Evolutionary conservation across 2,797 vertebrate species (phyloP).

Genomic region (Saxicola maurus): DNA sequence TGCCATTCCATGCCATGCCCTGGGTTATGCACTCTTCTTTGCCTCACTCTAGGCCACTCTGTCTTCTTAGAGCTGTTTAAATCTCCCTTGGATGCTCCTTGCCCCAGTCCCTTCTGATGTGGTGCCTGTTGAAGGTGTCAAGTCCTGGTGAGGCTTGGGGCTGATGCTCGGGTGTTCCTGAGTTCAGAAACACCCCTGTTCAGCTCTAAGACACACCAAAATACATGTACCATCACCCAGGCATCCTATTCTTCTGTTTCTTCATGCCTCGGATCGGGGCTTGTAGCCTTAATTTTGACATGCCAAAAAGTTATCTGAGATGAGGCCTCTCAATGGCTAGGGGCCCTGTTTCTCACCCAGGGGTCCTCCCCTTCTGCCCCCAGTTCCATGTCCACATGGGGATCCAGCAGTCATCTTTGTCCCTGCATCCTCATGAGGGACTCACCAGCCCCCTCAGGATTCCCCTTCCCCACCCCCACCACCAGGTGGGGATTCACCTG

Average conservation of each 20-base stretch:
- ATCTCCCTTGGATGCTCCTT: neutral
- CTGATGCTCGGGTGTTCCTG: neutral
- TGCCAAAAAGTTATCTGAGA: neutral
- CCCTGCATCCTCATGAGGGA: too few species aligned
- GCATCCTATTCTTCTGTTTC: neutral
- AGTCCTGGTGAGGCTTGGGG: neutral
- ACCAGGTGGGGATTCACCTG: too few species aligned
- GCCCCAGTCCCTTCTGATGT: fast-evolving
- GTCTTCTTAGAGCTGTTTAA: neutral
- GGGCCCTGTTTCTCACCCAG: too few species aligned
- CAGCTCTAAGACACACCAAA: neutral
- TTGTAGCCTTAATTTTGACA: neutral
- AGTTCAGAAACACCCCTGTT: neutral
- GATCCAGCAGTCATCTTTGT: too few species aligned
- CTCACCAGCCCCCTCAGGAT: too few species aligned
- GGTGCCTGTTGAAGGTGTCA: neutral
- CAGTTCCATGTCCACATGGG: too few species aligned
- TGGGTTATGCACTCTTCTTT: neutral
- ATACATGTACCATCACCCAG: neutral
- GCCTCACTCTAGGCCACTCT: fast-evolving
- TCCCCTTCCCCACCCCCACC: too few species aligned
- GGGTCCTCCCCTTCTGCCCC: too few species aligned
- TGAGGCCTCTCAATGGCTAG: neutral
- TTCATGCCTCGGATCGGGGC: neutral
- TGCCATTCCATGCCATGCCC: neutral